Evolutionary conservation across 2,113 vertebrate species (phyloP).

Genomic region (Sprattus sprattus): DNA sequence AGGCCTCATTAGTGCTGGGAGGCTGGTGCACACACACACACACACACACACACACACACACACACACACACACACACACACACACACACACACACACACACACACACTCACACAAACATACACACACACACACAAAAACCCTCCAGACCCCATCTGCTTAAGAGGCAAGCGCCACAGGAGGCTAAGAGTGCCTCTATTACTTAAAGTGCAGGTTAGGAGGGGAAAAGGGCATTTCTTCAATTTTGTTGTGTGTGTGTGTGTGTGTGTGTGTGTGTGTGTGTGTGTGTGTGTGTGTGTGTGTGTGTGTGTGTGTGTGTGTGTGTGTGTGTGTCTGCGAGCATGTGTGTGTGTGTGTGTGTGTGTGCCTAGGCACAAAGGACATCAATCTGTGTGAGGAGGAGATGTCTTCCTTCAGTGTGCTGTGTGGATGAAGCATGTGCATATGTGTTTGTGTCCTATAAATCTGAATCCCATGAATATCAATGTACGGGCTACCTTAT

Average conservation of each 20-base stretch:
- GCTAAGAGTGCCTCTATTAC: constrained; percentile 15
- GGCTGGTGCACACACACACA: background rate
- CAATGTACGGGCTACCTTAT: background rate
- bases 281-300: background rate
- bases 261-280: background rate
- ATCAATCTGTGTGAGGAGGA: background rate
- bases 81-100: background rate
- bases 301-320: background rate
- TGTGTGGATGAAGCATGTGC: background rate
- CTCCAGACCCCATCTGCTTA: constrained; percentile 15
- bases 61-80: background rate
- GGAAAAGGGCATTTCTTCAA: background rate
- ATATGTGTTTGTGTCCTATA: background rate
- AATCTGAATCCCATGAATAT: constrained; percentile 10
- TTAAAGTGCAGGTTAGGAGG: background rate
- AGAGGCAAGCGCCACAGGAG: constrained; percentile 3
- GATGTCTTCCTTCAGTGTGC: background rate
- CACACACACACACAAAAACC: background rate
- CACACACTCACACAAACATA: background rate
- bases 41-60: background rate
- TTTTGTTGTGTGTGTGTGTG: background rate
- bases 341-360: constrained; percentile 3
- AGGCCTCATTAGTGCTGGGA: too few species aligned
- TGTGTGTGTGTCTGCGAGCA: background rate
- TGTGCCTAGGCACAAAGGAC: background rate